These are phyloP conservation scores for Bathynomus jamesi DNA, from an alignment of 1,140 invertebrate genomes.

Conservation along the genomic window DNA sequence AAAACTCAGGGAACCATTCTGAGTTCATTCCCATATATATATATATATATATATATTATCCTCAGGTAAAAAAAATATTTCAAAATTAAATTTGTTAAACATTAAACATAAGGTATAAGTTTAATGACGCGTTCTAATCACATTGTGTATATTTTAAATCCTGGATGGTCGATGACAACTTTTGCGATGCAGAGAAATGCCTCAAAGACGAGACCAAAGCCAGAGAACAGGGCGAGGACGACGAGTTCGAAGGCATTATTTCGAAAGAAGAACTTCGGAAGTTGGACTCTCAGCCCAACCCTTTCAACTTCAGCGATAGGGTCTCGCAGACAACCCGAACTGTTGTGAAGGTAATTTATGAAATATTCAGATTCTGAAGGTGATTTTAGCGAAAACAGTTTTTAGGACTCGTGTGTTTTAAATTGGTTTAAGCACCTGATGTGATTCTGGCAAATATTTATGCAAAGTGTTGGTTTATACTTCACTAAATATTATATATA, in stretches of 20 bases:
- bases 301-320: slow-evolving; percentile 23
- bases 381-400: neutral
- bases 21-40: too few species aligned
- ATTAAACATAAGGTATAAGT: neutral
- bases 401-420: too few species aligned
- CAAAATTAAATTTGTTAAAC: neutral
- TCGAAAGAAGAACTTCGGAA: slow-evolving; percentile 17
- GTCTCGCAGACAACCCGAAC: slow-evolving; percentile 6
- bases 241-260: slow-evolving; percentile 5
- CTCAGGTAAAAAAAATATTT: neutral
- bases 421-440: too few species aligned
- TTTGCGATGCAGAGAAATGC: neutral
- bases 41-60: neutral
- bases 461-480: too few species aligned
- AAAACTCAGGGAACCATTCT: too few species aligned
- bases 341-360: slow-evolving; percentile 1
- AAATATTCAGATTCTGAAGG: neutral
- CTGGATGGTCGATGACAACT: too few species aligned
- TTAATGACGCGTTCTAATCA: too few species aligned
- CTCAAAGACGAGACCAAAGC: neutral
- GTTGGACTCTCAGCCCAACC: slow-evolving; percentile 20
- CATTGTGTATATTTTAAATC: too few species aligned
- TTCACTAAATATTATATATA: too few species aligned
- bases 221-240: neutral
- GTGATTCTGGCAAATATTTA: too few species aligned